phyloP scores from a whole-genome alignment of 2,113 vertebrate species.

The Paratilapia polleni region DNA sequence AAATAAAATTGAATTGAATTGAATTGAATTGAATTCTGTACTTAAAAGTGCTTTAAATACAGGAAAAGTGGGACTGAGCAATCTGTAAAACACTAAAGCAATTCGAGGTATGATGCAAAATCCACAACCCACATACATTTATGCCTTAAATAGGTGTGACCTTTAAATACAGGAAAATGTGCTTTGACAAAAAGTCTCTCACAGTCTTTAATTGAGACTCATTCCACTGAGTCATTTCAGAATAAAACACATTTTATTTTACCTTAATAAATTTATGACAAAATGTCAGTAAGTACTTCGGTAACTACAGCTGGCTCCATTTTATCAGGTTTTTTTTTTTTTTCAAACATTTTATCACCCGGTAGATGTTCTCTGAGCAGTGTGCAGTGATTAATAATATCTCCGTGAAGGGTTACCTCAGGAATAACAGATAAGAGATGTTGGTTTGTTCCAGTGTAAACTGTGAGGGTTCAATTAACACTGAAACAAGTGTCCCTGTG shows the following conservation, averaged over 20 bases:
- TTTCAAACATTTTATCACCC: conserved; percentile 43
- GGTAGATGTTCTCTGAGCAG: conserved; percentile 27
- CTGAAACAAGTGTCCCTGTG: conserved; percentile 50
- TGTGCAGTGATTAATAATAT: conserved; percentile 60
- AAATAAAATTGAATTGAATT: too few species aligned
- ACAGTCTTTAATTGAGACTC: neutral
- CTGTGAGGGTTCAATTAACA: conserved; percentile 60
- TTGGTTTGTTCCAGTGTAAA: conserved; percentile 54
- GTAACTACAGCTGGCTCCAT: neutral
- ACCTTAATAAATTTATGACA: neutral
- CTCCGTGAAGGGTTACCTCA: conserved; percentile 28
- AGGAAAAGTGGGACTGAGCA: neutral
- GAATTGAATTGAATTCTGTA: too few species aligned
- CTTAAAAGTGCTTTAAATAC: neutral
- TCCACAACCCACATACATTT: neutral
- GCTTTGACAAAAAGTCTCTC: conserved; percentile 5
- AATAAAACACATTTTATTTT: neutral
- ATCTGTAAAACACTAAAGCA: conserved; percentile 8
- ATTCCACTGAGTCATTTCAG: conserved; percentile 12
- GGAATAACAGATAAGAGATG: conserved; percentile 55
- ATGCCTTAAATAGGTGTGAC: conserved; percentile 24
- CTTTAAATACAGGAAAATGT: conserved; percentile 26
- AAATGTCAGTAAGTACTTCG: conserved; percentile 2
- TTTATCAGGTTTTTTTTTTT: conserved; percentile 7
- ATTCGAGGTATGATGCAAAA: neutral